Percentiles rank a stretch among this genome's conserved stretches.
Conservation (phyloP, 2,888 invertebrate species). For the Platycheirus rosarum region DNA sequence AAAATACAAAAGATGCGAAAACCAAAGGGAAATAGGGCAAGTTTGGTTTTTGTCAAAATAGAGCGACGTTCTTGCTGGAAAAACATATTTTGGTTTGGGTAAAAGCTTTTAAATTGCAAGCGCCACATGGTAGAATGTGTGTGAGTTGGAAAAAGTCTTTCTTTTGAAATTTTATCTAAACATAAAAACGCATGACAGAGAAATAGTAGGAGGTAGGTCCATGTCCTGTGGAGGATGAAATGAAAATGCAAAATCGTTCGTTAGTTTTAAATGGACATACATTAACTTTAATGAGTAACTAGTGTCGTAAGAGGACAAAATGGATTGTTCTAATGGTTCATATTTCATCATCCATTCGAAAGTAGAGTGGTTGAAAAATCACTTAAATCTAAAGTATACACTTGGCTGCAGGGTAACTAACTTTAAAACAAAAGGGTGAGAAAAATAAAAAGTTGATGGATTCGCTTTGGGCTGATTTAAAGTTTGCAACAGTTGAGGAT, state of each 20-base stretch:
- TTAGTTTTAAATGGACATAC: slow-evolving; percentile 13
- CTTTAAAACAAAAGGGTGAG: neutral
- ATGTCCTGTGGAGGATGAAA: slow-evolving; percentile 17
- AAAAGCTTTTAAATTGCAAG: slow-evolving; percentile 16
- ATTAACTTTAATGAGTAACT: slow-evolving; percentile 21
- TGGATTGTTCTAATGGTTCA: neutral
- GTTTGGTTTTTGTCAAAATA: slow-evolving; percentile 15
- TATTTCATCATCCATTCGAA: neutral
- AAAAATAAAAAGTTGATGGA: neutral
- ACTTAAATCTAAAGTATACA: neutral
- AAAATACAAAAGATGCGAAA: neutral
- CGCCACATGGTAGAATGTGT: neutral
- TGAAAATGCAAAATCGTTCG: neutral
- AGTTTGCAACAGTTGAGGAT: no score
- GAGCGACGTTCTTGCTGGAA: slow-evolving; percentile 15
- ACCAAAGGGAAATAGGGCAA: slow-evolving; percentile 27
- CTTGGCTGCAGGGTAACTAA: neutral
- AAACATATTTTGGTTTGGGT: neutral
- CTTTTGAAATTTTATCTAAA: slow-evolving; percentile 4
- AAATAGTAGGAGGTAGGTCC: slow-evolving; percentile 10
- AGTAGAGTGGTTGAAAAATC: slow-evolving; percentile 1
- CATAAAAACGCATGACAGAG: slow-evolving; percentile 17
- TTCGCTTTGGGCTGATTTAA: neutral
- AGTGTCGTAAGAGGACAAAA: slow-evolving; percentile 7
- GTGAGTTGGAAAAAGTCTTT: slow-evolving; percentile 9